phyloP scores from a whole-genome alignment of 2,888 invertebrate genomes.

The Chydorus sphaericus region DNA sequence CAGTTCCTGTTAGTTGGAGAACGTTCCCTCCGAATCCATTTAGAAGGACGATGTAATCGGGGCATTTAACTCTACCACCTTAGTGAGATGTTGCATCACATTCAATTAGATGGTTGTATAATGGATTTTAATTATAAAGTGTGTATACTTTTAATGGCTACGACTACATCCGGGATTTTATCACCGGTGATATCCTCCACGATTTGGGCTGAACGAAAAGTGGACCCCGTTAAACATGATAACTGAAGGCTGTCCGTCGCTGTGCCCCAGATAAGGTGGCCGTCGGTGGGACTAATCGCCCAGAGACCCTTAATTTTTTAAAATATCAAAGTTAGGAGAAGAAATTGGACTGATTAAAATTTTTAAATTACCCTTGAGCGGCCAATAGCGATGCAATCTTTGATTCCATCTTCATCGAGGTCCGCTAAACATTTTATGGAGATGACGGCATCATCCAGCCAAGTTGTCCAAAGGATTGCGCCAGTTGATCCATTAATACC shows the following conservation, averaged over 20 bases:
- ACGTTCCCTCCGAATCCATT: conserved; percentile 12
- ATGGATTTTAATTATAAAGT: neutral
- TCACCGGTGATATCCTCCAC: conserved; percentile 10
- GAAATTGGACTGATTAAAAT: neutral
- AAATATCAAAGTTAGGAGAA: neutral
- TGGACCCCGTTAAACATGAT: neutral
- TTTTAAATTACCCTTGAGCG: conserved; percentile 6
- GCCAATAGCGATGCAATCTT: conserved; percentile 7
- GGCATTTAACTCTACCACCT: conserved; percentile 1
- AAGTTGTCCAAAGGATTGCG: conserved; percentile 9
- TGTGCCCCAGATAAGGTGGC: conserved; percentile 5
- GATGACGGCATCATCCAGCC: neutral
- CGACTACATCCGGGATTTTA: neutral
- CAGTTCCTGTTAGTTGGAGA: conserved; percentile 7
- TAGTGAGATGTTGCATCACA: neutral
- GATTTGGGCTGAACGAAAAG: neutral
- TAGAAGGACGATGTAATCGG: conserved; percentile 5
- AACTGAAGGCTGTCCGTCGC: neutral
- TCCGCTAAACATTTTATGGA: conserved; percentile 3
- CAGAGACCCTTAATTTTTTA: conserved; percentile 3
- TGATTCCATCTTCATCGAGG: conserved; percentile 5
- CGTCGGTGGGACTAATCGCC: neutral
- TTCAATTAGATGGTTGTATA: neutral
- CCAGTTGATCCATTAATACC: conserved; percentile 9
- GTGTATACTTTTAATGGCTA: conserved; percentile 1